Base-by-base conservation (phyloP, 2,113 vertebrate species). In the Hystrix cristata region DNA sequence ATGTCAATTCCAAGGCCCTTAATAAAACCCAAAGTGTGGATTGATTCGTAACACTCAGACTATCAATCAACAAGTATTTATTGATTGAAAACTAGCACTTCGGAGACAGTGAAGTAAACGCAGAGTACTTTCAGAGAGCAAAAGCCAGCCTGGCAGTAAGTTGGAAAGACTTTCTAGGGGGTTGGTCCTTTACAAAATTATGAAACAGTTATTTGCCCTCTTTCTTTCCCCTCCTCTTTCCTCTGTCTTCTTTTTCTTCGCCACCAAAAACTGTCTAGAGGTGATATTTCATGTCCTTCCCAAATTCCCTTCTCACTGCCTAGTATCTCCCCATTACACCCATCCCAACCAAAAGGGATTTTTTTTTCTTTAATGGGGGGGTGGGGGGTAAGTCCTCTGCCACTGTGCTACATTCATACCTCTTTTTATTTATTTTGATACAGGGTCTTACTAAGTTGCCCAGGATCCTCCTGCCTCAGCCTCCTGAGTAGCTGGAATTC, bases 11-110 rank as follows among this genome's bases (percentile, higher is more conserved):
- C 95, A 94, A 96, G 65, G 72, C 88, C 57, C 59, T 92, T 92
- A 95, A 94, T 92, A 94, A 92, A 98, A 60, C 38, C 48, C 34
- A n/a, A 95, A 91, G 69, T 94, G 57, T 89, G 43, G 59, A 95
- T 62, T 92, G 91, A 95, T 96, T 97, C 65, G 80, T 96, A 95
- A 90, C 53, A 76, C 27, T 92, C 74, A 83, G 64, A 93, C 60
- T 92, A 91, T 93, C 72, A 43, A 12, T 76, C 78, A 90, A 81
- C 80, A 88, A 95, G 19, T 95, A 81, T 78, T 93, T 94, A 90
- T 91, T 90, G 88, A 92, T 92, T 83, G 53, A 38, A 85, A 1
- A 82, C 38, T 51, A 87, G 55, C 55, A 86, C 43, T 90, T 87
- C 81, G 11, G 43, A 38, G 46, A 85, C 78, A 95, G 67, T 76